phyloP scores from a whole-genome alignment of 2,113 vertebrate genomes.

The Montifringilla adamsi region DNA sequence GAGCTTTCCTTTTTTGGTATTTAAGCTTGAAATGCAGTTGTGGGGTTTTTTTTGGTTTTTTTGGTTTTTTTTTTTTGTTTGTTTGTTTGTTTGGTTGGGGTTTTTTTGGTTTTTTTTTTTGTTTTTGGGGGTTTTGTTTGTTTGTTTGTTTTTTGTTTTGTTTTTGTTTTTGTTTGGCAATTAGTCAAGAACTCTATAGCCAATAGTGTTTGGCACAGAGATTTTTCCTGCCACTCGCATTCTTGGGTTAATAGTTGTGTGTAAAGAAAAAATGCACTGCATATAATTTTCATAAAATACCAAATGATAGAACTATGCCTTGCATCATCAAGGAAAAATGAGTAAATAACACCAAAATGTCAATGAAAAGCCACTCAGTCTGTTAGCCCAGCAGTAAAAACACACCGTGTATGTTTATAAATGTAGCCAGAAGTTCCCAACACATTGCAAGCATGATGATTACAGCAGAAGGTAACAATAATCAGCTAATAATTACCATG shows the following conservation, averaged over 20 bases:
- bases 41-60: neutral
- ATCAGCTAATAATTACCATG: neutral
- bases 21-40: neutral
- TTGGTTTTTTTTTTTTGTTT: neutral
- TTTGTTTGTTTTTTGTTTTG: neutral
- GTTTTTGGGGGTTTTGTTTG: too few species aligned
- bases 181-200: neutral
- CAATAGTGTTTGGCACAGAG: slow-evolving; percentile 14
- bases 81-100: too few species aligned
- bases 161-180: neutral
- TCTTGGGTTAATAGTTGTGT: slow-evolving; percentile 1
- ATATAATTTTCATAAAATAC: slow-evolving; percentile 21
- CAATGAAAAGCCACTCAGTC: neutral
- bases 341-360: slow-evolving; percentile 28
- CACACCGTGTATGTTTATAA: neutral
- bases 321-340: slow-evolving; percentile 47
- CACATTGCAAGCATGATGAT: neutral
- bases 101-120: neutral
- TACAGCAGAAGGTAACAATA: neutral
- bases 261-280: neutral
- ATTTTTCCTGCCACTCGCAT: slow-evolving; percentile 19
- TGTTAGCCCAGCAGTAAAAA: slow-evolving; percentile 3
- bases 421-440: neutral
- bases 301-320: slow-evolving; percentile 35
- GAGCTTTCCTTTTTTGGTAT: slow-evolving; percentile 12